Conservation (phyloP, 2,113 vertebrate species). For the Callipepla squamata region DNA sequence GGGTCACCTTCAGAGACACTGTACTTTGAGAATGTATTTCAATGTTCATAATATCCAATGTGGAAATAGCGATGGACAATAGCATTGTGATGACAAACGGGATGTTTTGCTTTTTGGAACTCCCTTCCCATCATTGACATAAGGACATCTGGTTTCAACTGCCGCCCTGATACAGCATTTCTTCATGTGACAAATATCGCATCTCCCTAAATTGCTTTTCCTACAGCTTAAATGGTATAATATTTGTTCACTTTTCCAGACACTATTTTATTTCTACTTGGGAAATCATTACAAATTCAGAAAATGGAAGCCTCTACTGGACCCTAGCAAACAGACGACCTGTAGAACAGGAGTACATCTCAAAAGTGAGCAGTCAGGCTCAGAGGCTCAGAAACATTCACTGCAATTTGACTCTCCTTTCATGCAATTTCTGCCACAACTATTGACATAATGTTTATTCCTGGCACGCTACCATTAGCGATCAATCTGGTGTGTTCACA, state of each 20-base stretch:
- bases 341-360: background rate
- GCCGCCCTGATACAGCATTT: slow-evolving; percentile 29
- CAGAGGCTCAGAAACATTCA: background rate
- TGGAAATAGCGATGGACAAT: background rate
- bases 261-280: background rate
- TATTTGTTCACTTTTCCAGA: slow-evolving; percentile 22
- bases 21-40: background rate
- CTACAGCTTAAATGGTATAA: slow-evolving; percentile 1
- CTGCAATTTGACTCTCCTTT: background rate
- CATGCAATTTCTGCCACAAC: background rate
- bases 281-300: background rate
- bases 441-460: background rate
- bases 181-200: slow-evolving; percentile 6
- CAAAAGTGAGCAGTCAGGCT: background rate
- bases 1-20: background rate
- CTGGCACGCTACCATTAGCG: background rate
- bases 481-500: background rate
- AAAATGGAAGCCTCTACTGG: background rate
- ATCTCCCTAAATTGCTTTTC: slow-evolving; percentile 32
- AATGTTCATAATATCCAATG: background rate
- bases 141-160: slow-evolving; percentile 16
- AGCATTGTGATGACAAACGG: background rate
- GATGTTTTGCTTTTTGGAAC: no score
- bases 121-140: background rate
- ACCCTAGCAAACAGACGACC: background rate